Percentiles rank a stretch among this genome's conserved stretches.
Conservation (phyloP, 2,113 vertebrate species). For the Lepidothrix coronata region DNA sequence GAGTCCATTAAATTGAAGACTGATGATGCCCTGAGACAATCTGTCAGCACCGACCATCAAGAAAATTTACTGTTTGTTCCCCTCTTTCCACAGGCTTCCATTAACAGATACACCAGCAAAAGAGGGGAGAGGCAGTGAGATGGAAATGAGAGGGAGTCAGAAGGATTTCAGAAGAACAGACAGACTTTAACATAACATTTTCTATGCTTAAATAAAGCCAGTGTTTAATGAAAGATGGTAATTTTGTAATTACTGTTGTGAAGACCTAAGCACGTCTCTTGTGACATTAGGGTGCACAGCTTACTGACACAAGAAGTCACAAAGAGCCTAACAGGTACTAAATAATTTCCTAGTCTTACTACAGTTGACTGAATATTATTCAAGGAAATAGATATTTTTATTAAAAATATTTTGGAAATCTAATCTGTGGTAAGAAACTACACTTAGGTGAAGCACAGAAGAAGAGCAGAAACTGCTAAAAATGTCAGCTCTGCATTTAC, state of each 20-base stretch:
- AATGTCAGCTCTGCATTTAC: background rate
- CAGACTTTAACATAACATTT: background rate
- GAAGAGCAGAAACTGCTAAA: slow-evolving; percentile 18
- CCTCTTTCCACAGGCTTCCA: background rate
- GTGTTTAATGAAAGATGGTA: slow-evolving; percentile 24
- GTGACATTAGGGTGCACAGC: background rate
- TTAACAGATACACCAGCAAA: background rate
- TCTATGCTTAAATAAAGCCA: slow-evolving; percentile 6
- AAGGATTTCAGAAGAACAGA: slow-evolving; percentile 21
- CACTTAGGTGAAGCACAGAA: slow-evolving; percentile 57
- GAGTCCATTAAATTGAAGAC: background rate
- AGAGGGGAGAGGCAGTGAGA: slow-evolving; percentile 19
- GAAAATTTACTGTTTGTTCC: background rate
- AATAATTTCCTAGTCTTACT: background rate
- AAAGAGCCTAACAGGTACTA: background rate
- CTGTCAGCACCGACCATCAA: background rate
- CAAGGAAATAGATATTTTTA: background rate
- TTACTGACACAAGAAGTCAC: background rate
- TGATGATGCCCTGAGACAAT: background rate
- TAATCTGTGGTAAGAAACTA: slow-evolving; percentile 29
- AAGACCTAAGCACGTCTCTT: background rate
- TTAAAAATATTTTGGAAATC: slow-evolving; percentile 16
- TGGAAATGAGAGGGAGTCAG: background rate
- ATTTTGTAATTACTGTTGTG: slow-evolving; percentile 41
- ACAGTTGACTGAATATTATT: slow-evolving; percentile 1